Evolutionary conservation across 2,888 invertebrate species (phyloP), one percentile per base, ranked within the genome.

Genomic region (Phasia obesa): DNA sequence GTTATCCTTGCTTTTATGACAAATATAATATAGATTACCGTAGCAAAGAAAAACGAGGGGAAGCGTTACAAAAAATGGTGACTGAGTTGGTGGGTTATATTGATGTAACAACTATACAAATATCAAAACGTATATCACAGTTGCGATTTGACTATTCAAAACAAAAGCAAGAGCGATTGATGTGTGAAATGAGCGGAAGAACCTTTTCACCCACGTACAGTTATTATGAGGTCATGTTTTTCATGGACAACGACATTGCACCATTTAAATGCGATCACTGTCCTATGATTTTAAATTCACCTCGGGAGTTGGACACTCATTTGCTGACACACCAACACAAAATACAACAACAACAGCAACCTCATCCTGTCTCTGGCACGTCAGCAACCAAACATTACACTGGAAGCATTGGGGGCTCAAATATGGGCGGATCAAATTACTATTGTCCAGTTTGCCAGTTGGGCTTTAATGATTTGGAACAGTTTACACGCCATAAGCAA

Each of bases 231-330:
- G 87, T 86, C 62, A 89, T 89, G 89, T 84, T 81, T 44, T 89
- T 89, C 73, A 89, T 89, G 89, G 89, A 89, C 65, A 87, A 86
- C 4, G 89, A 89, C 55, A 87, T 89, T 70, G 87, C 90, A 53
- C 89, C 89, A 3, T 89, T 90, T n/a, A 89, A 89, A 65, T 89
- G 89, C 78, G 87, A 88, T 64, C 87, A 88, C 51, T 89, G 89
- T 55, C 85, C 85, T 0, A 86, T 88, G 51, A 88, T 89, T 35
- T 86, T 89, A 15, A 89, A 89, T 76, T 88, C 90, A 19, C 82
- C 87, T 9, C 87, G 89, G 1, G 90, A 89, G 81, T 74, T 89
- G 17, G 89, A 89, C 21, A 86, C 88, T 2, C 89, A 89, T 51
- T 80, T 89, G 82, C 75, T 87, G 23, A 87, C 87, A 65, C 89